phyloP scores from a whole-genome alignment of 2,113 vertebrate species.

The Megaceryle maxima region DNA sequence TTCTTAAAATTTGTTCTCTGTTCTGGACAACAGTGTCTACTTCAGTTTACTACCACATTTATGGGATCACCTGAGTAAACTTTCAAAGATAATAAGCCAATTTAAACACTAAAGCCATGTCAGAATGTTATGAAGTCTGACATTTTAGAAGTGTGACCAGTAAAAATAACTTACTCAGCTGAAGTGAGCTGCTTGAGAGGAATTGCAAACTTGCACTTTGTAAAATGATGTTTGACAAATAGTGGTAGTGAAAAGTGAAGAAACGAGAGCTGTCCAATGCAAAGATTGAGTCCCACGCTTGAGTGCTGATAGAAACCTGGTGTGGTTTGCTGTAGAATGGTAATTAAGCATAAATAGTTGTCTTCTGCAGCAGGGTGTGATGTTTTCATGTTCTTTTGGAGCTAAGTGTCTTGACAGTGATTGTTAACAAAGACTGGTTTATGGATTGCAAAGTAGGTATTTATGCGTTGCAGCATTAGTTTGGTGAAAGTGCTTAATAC shows the following conservation, averaged over 20 bases:
- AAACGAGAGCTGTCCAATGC: background rate
- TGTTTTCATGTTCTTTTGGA: background rate
- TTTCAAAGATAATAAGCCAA: background rate
- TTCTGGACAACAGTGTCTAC: background rate
- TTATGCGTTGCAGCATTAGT: background rate
- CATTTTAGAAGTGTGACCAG: background rate
- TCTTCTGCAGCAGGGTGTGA: background rate
- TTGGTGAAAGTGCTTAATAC: background rate
- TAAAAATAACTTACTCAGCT: background rate
- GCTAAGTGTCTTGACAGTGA: background rate
- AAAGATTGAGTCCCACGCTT: background rate
- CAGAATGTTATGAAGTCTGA: background rate
- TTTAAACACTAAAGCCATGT: background rate
- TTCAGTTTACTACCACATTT: background rate
- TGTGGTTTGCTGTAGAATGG: background rate
- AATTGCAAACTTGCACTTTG: background rate
- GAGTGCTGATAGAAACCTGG: background rate
- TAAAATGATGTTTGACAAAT: background rate
- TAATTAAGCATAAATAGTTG: background rate
- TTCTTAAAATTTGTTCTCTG: background rate
- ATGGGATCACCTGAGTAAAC: background rate
- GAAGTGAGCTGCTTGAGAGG: background rate
- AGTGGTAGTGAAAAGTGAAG: background rate
- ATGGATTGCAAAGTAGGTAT: background rate
- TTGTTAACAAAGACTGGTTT: background rate